Base-by-base conservation (phyloP, 2,888 invertebrate genomes). In the Cyaniris semiargus region DNA sequence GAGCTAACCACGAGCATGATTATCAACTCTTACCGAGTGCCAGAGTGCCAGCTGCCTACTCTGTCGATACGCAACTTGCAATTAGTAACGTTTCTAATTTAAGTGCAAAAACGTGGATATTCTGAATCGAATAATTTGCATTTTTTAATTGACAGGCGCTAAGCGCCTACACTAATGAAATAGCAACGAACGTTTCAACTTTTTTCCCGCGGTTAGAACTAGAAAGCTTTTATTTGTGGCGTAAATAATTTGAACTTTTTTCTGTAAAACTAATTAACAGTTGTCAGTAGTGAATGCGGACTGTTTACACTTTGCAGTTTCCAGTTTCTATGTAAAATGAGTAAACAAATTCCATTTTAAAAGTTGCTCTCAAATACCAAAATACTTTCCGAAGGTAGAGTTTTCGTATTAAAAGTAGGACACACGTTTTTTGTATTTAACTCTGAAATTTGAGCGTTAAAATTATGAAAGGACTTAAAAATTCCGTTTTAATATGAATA, bases 221-320 rank as follows among this genome's bases (percentile, higher is more conserved):
- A 66, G 66, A 66, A 66, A 66, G 66, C 66, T 66, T 66, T 66
- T 66, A 66, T 18, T 27, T 66, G 66, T 66, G 66, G 66, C 23
- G 27, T 66, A 66, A 66, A 66, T 31, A 31, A 66, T 66, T 66
- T 66, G 66, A 66, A 66, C 27, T 31, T 66, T 66, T 66, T 66
- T 6, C 66, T 27, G 18, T 31, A 31, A 66, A 66, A 66, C 66
- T 66, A 66, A 66, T 66, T 66, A 23, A 27, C 27, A 66, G 66
- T 66, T 66, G 66, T 66, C 66, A 66, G 66, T 66, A 27, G 66
- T 27, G 66, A 66, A 31, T 66, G 66, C 66, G 66, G 18, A 66
- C 27, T 66, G 66, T 66, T 66, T 66, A 27, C 66, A 66, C 27
- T 66, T 66, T 27, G 15, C 27, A 1, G 15, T 15, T 66, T 15